Evolutionary conservation across 2,113 vertebrate genomes (phyloP), one percentile per base, ranked within the genome.

Genomic region (Festucalex cinctus): DNA sequence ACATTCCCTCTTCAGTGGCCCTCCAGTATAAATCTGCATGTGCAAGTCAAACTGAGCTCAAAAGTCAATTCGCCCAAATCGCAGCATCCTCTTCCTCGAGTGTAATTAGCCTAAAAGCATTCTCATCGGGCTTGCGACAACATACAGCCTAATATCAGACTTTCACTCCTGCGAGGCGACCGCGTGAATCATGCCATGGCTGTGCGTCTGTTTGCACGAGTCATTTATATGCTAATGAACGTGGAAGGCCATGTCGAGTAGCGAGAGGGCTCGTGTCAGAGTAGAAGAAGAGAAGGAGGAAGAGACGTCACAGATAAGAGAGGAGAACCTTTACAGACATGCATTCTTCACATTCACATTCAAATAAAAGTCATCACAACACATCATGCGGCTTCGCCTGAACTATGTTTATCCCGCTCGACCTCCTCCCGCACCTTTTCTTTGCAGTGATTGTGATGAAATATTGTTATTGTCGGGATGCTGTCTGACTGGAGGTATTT

Each of bases 21-120:
- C 36, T 22, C 19, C 32, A 3, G 26, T 58, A 64, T 66, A 56
- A 63, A 49, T 62, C 63, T 64, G 65, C 48, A 54, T 41, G 51
- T 71, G 70, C n/a, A 14, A 41, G 22, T 41, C 70, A 56, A 75
- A 36, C 48, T 62, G n/a, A 68, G 68, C 0, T 8, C 46, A 28
- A 59, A 69, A 78, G 76, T 75, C 63, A 81, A 83, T 79, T 78
- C 61, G 66, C 71, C 70, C 37, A 76, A 65, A 82, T 32, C 63
- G 49, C 66, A 72, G 76, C 73, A 76, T 59, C 59, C 74, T 75
- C 67, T 41, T 32, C 54, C 54, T 56, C 54, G 28, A 2, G 14
- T 81, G 71, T 85, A 88, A 88, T 86, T 88, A 88, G 72, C 65
- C 83, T 86, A 84, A 90, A 88, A 90, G 85, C 86, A 74, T 84